phyloP scores from a whole-genome alignment of 2,113 vertebrate species.

The Electrona antarctica region DNA sequence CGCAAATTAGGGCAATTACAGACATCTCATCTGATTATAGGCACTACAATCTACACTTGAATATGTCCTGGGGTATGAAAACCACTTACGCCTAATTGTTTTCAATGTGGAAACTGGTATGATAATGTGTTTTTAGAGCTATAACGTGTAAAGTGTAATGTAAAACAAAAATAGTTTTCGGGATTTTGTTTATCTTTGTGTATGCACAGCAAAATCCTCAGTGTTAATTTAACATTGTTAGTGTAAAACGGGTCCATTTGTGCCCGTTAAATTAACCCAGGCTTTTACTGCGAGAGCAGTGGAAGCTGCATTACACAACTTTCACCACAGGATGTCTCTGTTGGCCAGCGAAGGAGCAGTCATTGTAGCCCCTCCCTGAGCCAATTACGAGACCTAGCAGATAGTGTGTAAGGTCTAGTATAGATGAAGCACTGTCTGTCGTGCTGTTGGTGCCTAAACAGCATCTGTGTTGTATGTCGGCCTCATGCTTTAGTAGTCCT shows the following conservation, averaged over 20 bases:
- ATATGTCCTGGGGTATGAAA: slow-evolving; percentile 44
- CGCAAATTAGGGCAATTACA: slow-evolving; percentile 25
- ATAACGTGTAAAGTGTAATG: slow-evolving; percentile 44
- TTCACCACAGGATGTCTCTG: slow-evolving; percentile 59
- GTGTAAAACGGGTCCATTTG: too few species aligned
- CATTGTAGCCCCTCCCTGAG: slow-evolving; percentile 48
- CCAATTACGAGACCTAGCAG: slow-evolving; percentile 49
- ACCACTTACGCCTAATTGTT: slow-evolving; percentile 23
- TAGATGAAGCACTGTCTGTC: slow-evolving; percentile 50
- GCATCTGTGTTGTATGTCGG: slow-evolving; percentile 56
- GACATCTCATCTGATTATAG: slow-evolving; percentile 28
- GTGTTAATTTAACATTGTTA: too few species aligned
- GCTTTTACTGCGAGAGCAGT: too few species aligned
- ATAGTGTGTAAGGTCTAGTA: slow-evolving; percentile 18
- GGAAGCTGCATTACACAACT: slow-evolving; percentile 45
- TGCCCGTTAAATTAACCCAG: too few species aligned
- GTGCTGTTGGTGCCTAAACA: slow-evolving; percentile 64
- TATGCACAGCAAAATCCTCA: too few species aligned
- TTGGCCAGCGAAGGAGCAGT: slow-evolving; percentile 30
- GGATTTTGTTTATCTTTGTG: background rate
- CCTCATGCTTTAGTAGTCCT: slow-evolving; percentile 53
- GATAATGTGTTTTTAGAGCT: slow-evolving; percentile 42
- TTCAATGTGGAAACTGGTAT: slow-evolving; percentile 39
- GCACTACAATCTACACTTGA: slow-evolving; percentile 43
- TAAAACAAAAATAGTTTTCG: slow-evolving; percentile 45